A percentile compares a stretch with the other conserved stretches of the same genome.
These are phyloP conservation scores for Podarcis raffonei DNA, from an alignment of 2,113 vertebrate species.

Conservation along the genomic window DNA sequence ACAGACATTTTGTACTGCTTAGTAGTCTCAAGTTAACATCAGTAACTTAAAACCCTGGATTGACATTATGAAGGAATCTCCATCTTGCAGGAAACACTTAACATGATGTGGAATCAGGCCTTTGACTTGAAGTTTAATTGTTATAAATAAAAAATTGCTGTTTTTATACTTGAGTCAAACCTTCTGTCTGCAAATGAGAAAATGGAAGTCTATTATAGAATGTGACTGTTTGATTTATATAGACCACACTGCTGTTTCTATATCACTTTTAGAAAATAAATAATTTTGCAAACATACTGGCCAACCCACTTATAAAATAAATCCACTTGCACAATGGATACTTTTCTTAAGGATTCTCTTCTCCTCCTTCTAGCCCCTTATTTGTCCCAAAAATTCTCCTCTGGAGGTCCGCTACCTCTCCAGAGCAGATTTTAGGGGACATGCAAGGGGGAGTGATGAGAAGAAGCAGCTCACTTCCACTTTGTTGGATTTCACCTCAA, in stretches of 20 bases:
- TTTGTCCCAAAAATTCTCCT: too few species aligned
- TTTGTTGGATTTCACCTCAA: too few species aligned
- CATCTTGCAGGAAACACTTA: background rate
- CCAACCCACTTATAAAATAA: too few species aligned
- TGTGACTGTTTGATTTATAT: background rate
- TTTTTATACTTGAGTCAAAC: constrained; percentile 11
- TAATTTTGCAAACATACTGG: background rate
- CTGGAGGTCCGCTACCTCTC: too few species aligned
- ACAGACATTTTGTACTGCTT: background rate
- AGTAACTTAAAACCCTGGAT: background rate
- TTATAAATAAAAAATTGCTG: constrained; percentile 20
- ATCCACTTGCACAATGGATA: too few species aligned
- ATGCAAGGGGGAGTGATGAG: background rate
- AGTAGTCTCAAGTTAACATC: background rate
- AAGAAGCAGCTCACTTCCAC: too few species aligned
- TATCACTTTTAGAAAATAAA: background rate
- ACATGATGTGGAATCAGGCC: background rate
- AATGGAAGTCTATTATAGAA: background rate
- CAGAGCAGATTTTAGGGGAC: too few species aligned
- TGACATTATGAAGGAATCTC: background rate
- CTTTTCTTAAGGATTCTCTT: too few species aligned
- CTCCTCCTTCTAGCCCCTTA: too few species aligned
- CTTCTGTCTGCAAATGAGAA: too few species aligned
- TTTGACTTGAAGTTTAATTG: constrained; percentile 21
- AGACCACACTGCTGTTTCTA: background rate